These are phyloP conservation scores for Neotoma lepida DNA, from an alignment of 2,113 vertebrate genomes.

Conservation along the genomic window DNA sequence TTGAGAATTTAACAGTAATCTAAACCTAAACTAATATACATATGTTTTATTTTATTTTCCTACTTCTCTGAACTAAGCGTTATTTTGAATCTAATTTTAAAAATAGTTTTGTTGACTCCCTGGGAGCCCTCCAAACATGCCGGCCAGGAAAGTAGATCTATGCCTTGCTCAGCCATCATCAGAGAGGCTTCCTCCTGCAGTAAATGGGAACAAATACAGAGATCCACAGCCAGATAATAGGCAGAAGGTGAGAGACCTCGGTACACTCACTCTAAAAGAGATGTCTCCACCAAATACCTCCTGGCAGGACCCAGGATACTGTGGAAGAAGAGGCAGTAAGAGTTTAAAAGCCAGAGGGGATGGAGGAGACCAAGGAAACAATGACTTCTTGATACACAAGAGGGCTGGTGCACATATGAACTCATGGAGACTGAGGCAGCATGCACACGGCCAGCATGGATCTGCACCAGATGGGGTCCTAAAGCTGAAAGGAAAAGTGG, in stretches of 20 bases:
- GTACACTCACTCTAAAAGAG: not conserved
- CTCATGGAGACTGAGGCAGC: not conserved
- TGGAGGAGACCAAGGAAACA: not conserved
- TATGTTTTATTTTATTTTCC: not conserved
- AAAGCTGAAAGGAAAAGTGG: not conserved
- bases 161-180: not conserved
- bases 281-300: not conserved
- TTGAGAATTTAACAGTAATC: constrained; percentile 1
- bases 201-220: not conserved
- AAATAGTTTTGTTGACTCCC: not conserved
- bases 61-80: not conserved
- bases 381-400: not conserved
- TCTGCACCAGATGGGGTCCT: not conserved
- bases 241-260: not conserved
- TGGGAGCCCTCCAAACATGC: not conserved
- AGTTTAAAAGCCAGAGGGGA: not conserved
- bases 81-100: constrained; percentile 3
- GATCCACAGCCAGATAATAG: not conserved
- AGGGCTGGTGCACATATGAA: not conserved
- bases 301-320: not conserved
- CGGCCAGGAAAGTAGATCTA: not conserved
- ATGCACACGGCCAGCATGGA: not conserved
- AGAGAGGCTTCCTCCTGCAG: not conserved
- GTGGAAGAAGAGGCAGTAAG: not conserved
- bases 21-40: not conserved